Conservation (phyloP, 1,140 invertebrate genomes). For the Drosophila ficusphila region DNA sequence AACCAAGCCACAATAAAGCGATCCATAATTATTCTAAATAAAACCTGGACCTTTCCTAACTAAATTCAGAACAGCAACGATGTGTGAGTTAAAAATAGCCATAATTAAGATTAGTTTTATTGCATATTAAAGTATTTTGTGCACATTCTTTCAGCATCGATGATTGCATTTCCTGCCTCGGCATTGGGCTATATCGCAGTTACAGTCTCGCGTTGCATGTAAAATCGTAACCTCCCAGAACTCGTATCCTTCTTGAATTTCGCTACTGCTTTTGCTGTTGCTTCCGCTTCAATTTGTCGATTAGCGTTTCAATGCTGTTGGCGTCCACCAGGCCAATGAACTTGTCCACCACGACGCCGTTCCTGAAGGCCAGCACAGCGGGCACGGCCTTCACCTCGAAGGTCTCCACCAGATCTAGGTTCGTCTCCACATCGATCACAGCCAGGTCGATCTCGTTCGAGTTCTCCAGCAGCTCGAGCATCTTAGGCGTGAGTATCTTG, state of each 20-base stretch:
- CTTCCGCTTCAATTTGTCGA: slow-evolving; percentile 88
- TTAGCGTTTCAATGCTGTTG: slow-evolving; percentile 92
- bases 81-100: slow-evolving; percentile 1
- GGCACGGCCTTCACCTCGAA: slow-evolving; percentile 96
- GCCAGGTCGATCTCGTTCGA: slow-evolving; percentile 93
- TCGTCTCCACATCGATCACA: slow-evolving; percentile 95
- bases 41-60: neutral
- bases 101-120: slow-evolving; percentile 36
- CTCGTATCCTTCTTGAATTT: neutral
- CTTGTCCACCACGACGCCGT: slow-evolving; percentile 95
- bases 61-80: neutral
- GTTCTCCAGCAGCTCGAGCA: slow-evolving; percentile 92
- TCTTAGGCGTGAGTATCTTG: slow-evolving; percentile 95
- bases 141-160: slow-evolving; percentile 11
- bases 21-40: slow-evolving; percentile 16
- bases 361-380: slow-evolving; percentile 94
- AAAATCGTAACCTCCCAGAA: slow-evolving; percentile 14
- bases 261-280: slow-evolving; percentile 65
- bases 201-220: slow-evolving; percentile 26
- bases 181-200: slow-evolving; percentile 13
- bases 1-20: slow-evolving; percentile 23
- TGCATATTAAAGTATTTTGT: slow-evolving; percentile 32
- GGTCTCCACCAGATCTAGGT: slow-evolving; percentile 91
- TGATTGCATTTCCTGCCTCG: slow-evolving; percentile 5
- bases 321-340: slow-evolving; percentile 96